phyloP scores from a whole-genome alignment of 1,140 invertebrate genomes.

The Pachyrhynchus sulphureomaculatus region DNA sequence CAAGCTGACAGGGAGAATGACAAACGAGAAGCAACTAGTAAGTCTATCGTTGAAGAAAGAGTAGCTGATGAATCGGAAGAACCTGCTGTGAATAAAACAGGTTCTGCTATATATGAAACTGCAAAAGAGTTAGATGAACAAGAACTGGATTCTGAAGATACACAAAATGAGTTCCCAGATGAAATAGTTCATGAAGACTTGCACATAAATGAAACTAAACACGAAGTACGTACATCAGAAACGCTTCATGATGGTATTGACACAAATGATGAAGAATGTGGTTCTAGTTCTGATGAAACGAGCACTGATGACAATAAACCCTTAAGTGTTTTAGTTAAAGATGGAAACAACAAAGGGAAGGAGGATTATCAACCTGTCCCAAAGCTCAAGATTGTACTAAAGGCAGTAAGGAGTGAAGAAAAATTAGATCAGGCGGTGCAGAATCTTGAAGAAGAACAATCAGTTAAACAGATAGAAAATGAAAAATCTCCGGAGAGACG shows the following conservation, averaged over 20 bases:
- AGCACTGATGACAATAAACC: not conserved
- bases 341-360: too few relatives aligned
- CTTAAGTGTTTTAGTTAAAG: not conserved
- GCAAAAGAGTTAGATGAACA: too few relatives aligned
- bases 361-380: not conserved
- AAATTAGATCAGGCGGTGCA: not conserved
- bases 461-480: too few relatives aligned
- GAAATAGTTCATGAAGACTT: not conserved
- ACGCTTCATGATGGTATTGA: too few relatives aligned
- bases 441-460: too few relatives aligned
- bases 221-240: not conserved
- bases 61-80: not conserved
- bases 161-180: not conserved
- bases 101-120: too few relatives aligned
- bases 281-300: not conserved
- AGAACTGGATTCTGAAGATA: too few relatives aligned
- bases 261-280: not conserved
- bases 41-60: not conserved
- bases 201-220: not conserved
- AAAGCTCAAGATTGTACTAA: constrained; percentile 4
- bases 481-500: too few relatives aligned
- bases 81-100: not conserved
- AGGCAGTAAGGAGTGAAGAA: not conserved
- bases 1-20: not conserved
- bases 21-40: not conserved